phyloP scores from a whole-genome alignment of 1,140 invertebrate genomes.

The Diorhabda sublineata region DNA sequence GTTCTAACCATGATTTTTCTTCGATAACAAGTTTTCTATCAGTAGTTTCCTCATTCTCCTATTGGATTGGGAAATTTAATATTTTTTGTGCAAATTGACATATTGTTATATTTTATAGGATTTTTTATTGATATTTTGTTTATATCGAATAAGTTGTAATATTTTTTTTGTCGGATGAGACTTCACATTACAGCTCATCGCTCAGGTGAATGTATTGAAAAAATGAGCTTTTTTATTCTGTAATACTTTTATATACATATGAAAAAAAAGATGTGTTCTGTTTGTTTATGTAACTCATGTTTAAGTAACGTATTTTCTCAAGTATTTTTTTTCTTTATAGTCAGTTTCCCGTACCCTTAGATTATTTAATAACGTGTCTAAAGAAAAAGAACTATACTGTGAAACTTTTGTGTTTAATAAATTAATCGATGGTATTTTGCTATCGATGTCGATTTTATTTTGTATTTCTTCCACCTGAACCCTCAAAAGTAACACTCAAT shows the following conservation, averaged over 20 bases:
- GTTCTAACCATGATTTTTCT: not conserved
- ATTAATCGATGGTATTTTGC: conserved; percentile 39
- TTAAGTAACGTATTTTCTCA: conserved; percentile 13
- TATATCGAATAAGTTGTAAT: not conserved
- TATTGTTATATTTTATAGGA: not conserved
- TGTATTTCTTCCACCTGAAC: conserved; percentile 11
- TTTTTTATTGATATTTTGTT: not conserved
- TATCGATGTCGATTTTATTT: conserved; percentile 32
- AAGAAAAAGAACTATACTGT: conserved; percentile 35
- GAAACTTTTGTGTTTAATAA: conserved; percentile 37
- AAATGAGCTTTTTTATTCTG: conserved; percentile 19
- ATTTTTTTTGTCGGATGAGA: not conserved
- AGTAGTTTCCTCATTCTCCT: not conserved
- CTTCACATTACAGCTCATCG: conserved; percentile 17
- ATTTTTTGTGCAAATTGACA: not conserved
- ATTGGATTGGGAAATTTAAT: not conserved
- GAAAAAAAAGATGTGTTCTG: conserved; percentile 8
- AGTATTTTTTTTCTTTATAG: conserved; percentile 27
- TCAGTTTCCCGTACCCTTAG: conserved; percentile 30
- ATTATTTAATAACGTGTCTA: conserved; percentile 31
- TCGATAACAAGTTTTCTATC: not conserved
- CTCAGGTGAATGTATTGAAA: conserved; percentile 25
- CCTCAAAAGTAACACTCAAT: not conserved
- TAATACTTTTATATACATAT: conserved; percentile 19
- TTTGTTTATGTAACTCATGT: conserved; percentile 17